phyloP scores from a whole-genome alignment of 2,797 vertebrate genomes.

The Pseudochirops cupreus region DNA sequence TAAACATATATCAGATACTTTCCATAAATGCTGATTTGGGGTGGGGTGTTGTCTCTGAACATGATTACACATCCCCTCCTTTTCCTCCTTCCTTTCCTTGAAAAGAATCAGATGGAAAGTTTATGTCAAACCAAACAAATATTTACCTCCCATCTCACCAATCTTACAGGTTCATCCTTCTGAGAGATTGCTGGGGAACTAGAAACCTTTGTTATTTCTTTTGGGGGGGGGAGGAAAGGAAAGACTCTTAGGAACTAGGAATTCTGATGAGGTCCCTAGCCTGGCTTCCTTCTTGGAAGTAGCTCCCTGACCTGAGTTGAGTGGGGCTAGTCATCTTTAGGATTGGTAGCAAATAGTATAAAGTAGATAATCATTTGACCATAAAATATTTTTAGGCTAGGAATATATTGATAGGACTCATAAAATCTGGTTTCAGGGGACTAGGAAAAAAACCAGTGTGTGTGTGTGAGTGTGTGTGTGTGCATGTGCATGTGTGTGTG shows the following conservation, averaged over 20 bases:
- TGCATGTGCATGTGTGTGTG: background rate
- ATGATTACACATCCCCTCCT: background rate
- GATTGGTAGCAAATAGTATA: background rate
- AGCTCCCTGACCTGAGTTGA: background rate
- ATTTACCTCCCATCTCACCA: background rate
- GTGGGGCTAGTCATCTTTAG: background rate
- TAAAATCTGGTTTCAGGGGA: background rate
- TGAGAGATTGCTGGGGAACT: background rate
- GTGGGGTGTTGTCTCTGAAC: background rate
- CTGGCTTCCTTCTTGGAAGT: background rate
- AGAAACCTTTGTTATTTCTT: background rate
- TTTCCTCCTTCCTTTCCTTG: background rate
- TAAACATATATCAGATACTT: background rate
- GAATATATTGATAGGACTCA: background rate
- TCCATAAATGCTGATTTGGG: fast-evolving
- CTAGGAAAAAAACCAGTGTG: background rate
- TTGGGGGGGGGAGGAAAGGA: background rate
- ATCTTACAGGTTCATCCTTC: background rate
- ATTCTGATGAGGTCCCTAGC: background rate
- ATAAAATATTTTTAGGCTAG: background rate
- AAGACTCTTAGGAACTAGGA: background rate
- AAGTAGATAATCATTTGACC: background rate
- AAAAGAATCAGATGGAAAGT: background rate
- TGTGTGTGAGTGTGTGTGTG: too few species aligned
- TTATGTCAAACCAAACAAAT: background rate